Percentiles rank a stretch among this genome's conserved stretches.
phyloP scores from a whole-genome alignment of 2,888 invertebrate genomes.

The Antheraea yamamai region DNA sequence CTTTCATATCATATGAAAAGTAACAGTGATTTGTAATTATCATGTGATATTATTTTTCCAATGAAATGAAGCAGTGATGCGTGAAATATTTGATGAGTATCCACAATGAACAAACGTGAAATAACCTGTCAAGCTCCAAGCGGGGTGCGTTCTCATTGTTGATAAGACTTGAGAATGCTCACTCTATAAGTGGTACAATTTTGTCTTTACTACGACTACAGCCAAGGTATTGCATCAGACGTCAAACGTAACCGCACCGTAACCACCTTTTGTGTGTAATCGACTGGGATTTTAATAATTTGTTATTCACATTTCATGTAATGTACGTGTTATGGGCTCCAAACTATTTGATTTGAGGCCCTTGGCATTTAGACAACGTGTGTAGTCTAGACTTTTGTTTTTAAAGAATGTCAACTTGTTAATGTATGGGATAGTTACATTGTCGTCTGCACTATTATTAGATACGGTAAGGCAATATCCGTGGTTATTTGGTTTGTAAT shows the following conservation, averaged over 20 bases:
- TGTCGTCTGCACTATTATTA: background rate
- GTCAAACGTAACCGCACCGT: background rate
- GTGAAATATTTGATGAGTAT: background rate
- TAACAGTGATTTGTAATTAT: no score
- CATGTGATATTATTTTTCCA: no score
- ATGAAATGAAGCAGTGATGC: background rate
- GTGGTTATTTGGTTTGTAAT: background rate
- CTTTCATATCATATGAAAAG: no score
- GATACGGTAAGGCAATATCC: background rate
- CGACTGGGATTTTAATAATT: background rate
- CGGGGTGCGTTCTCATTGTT: background rate
- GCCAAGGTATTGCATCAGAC: background rate
- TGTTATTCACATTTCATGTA: conserved; percentile 7
- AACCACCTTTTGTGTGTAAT: conserved; percentile 10
- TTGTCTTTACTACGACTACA: background rate
- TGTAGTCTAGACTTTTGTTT: conserved; percentile 4
- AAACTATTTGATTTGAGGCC: background rate
- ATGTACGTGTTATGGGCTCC: background rate
- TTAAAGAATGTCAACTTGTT: background rate
- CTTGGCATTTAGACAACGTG: background rate
- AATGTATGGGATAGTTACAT: background rate
- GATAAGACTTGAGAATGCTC: background rate
- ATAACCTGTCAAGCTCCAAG: background rate
- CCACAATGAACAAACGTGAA: background rate
- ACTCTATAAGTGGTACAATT: background rate